Percentiles rank a stretch among this genome's conserved stretches.
Evolutionary conservation across 2,797 vertebrate species (phyloP).

Genomic region (Gallinago solitaria): DNA sequence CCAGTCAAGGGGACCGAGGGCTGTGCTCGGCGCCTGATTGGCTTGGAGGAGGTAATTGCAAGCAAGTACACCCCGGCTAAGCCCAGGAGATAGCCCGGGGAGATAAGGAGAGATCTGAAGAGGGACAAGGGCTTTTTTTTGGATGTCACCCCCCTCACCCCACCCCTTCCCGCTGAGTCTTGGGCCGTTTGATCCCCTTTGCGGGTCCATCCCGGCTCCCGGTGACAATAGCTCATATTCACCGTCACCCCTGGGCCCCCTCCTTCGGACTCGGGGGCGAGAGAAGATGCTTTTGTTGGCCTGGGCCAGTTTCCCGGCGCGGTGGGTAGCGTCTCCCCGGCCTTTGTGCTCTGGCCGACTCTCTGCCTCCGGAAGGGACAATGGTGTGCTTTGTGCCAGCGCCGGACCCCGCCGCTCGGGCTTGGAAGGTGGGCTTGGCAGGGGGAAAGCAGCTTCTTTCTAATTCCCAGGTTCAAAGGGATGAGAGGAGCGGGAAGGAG

Average conservation of each 20-base stretch:
- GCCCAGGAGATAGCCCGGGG: constrained; percentile 77
- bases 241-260: constrained; percentile 25
- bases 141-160: constrained; percentile 71
- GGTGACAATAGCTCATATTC: constrained; percentile 82
- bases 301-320: neutral
- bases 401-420: neutral
- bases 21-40: constrained; percentile 80
- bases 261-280: neutral
- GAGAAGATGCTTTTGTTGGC: constrained; percentile 57
- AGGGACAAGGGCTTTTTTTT: constrained; percentile 73
- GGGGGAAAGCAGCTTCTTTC: neutral
- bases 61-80: constrained; percentile 76
- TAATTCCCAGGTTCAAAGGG: constrained; percentile 16
- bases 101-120: constrained; percentile 81
- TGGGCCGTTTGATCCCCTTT: constrained; percentile 77
- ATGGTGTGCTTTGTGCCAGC: constrained; percentile 73
- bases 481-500: neutral
- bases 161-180: constrained; percentile 2
- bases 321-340: constrained; percentile 10
- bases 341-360: constrained; percentile 35
- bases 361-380: constrained; percentile 59
- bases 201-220: constrained; percentile 39
- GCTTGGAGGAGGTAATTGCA: constrained; percentile 77
- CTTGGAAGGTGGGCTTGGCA: constrained; percentile 58
- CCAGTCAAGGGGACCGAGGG: constrained; percentile 76